A percentile compares a stretch with the other conserved stretches of the same genome.
phyloP scores from a whole-genome alignment of 2,888 invertebrate genomes.

The Ischnus inquisitorius region DNA sequence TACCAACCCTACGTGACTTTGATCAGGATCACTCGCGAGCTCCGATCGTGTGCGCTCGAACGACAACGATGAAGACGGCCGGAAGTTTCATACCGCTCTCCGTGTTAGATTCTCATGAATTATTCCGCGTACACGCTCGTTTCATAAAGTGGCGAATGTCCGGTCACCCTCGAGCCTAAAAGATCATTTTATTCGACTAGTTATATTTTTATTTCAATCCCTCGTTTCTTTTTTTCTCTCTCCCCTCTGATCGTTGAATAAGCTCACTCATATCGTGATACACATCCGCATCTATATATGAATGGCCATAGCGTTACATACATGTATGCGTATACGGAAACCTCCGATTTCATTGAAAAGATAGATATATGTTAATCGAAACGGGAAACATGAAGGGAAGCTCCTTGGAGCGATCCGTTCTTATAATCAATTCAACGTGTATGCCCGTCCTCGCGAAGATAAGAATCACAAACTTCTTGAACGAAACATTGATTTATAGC shows the following conservation, averaged over 20 bases:
- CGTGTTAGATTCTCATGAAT: conserved; percentile 71
- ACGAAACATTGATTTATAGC: conserved; percentile 13
- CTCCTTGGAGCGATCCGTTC: conserved; percentile 7
- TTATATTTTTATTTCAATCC: conserved; percentile 15
- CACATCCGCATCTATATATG: conserved; percentile 13
- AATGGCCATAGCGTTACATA: background rate
- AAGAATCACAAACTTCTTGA: conserved; percentile 1
- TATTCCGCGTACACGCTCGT: conserved; percentile 69
- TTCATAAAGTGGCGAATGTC: conserved; percentile 70
- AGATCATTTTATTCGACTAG: conserved; percentile 12
- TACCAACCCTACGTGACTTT: background rate
- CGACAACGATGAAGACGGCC: background rate
- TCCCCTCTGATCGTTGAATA: conserved; percentile 12
- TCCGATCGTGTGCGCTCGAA: background rate
- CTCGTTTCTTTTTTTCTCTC: background rate
- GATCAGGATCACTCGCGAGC: background rate
- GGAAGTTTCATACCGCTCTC: background rate
- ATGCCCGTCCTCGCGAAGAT: background rate
- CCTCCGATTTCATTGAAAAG: background rate
- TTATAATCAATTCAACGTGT: conserved; percentile 3
- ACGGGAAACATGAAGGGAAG: background rate
- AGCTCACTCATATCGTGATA: background rate
- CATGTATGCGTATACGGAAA: background rate
- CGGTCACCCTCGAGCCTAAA: conserved; percentile 46
- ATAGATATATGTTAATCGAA: conserved; percentile 7